A percentile compares a stretch with the other conserved stretches of the same genome.
phyloP scores from a whole-genome alignment of 2,888 invertebrate genomes.

The Encarsia formosa region DNA sequence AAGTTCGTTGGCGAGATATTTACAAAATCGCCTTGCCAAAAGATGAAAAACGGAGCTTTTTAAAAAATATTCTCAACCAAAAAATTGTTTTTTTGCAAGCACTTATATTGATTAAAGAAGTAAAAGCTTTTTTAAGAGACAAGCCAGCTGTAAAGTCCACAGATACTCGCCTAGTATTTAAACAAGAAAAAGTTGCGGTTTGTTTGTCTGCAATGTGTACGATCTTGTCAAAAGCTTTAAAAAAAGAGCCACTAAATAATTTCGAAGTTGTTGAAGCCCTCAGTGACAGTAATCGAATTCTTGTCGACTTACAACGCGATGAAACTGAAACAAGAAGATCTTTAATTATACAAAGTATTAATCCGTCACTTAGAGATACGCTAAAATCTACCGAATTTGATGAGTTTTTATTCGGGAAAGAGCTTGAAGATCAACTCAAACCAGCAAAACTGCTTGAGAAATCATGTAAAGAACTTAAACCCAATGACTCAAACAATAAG shows the following conservation, averaged over 20 bases:
- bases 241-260: not conserved
- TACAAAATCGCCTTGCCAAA: conserved; percentile 4
- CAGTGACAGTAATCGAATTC: not conserved
- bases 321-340: not conserved
- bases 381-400: not conserved
- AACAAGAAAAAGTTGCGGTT: not conserved
- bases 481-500: no score
- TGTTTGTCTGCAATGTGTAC: not conserved
- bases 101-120: not conserved
- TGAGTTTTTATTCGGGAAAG: not conserved
- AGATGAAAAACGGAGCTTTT: not conserved
- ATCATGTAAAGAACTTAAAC: not conserved
- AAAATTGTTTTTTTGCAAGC: conserved; percentile 11
- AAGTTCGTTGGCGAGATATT: conserved; percentile 11
- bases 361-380: not conserved
- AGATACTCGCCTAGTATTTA: not conserved
- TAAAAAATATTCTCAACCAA: conserved; percentile 1
- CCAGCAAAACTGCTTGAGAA: not conserved
- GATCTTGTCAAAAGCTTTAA: not conserved
- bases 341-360: not conserved
- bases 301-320: not conserved
- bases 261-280: not conserved
- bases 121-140: not conserved
- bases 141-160: not conserved
- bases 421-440: not conserved